Percentiles rank a stretch among this genome's conserved stretches.
phyloP scores from a whole-genome alignment of 2,888 invertebrate species.

The Capitulum mitella region DNA sequence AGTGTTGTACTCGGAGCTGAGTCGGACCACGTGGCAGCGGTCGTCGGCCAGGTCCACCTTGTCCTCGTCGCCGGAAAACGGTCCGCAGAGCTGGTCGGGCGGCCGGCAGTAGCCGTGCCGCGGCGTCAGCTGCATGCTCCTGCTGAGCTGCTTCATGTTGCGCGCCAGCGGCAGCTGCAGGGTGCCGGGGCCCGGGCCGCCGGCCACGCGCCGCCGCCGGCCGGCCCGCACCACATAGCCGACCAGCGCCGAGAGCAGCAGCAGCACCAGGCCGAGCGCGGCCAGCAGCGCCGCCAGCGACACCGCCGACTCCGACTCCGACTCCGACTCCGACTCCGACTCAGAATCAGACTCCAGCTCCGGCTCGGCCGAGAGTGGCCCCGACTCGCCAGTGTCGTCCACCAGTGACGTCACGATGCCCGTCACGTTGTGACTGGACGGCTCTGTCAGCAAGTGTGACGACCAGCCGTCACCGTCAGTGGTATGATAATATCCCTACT shows the following conservation, averaged over 20 bases:
- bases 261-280: not conserved
- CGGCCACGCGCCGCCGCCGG: constrained; percentile 18
- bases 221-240: constrained; percentile 4
- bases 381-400: not conserved
- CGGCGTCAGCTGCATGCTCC: not conserved
- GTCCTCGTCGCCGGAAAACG: not conserved
- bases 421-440: constrained; percentile 10
- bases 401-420: not conserved
- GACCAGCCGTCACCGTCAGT: too few relatives aligned
- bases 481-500: too few relatives aligned
- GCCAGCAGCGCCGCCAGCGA: constrained; percentile 15
- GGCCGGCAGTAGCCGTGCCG: not conserved
- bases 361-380: not conserved
- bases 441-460: too few relatives aligned
- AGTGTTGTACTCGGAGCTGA: constrained; percentile 21
- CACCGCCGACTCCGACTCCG: not conserved
- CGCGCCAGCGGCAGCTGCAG: constrained; percentile 14
- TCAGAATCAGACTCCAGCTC: not conserved
- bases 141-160: not conserved
- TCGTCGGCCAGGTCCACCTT: constrained; percentile 1
- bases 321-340: not conserved
- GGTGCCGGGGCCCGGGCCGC: not conserved
- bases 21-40: constrained; percentile 1
- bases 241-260: constrained; percentile 15
- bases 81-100: not conserved